Evolutionary conservation across 2,113 vertebrate species (phyloP), one percentile per base, ranked within the genome.

Genomic region (Atractosteus spatula): DNA sequence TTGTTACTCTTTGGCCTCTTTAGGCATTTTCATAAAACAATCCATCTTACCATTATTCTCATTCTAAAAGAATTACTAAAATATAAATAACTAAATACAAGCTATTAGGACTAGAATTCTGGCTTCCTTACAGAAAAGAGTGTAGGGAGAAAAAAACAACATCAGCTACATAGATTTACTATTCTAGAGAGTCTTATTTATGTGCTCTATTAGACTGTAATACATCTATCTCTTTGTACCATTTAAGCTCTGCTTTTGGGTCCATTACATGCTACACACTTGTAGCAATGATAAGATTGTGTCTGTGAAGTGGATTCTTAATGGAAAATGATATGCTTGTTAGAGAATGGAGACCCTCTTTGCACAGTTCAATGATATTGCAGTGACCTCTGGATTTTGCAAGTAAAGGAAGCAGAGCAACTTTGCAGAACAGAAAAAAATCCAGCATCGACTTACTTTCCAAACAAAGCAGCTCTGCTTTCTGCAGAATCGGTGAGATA

Each of bases 251-350:
- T 79, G 82, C 82, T 88, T 81, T 47, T 76, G 71, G 80, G 72
- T 82, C 81, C 77, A 84, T 87, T 87, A 84, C 79, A 82, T 81
- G 76, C 72, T 69, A 73, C 82, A 76, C 78, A 75, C 80, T 84
- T 75, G 76, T 71, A 78, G 76, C 82, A 81, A 79, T 82, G 77
- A 86, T 78, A 80, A 78, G 71, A 75, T 76, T 74, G 81, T 74
- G 79, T 64, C 79, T 80, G 81, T 64, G 72, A 78, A 85, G 74
- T 42, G 41, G 73, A 74, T 80, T 83, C 79, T 81, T 85, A 82
- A 87, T 88, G 81, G 84, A 81, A 87, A 88, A 83, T 85, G 74
- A 86, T 84, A 83, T 86, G 79, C 85, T 85, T 86, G 83, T 87
- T 87, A 84, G 79, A 80, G 85, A 81, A 80, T 80, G 73, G 71